Evolutionary conservation across 2,888 invertebrate genomes (phyloP).

Genomic region (Macrosiphum euphorbiae): DNA sequence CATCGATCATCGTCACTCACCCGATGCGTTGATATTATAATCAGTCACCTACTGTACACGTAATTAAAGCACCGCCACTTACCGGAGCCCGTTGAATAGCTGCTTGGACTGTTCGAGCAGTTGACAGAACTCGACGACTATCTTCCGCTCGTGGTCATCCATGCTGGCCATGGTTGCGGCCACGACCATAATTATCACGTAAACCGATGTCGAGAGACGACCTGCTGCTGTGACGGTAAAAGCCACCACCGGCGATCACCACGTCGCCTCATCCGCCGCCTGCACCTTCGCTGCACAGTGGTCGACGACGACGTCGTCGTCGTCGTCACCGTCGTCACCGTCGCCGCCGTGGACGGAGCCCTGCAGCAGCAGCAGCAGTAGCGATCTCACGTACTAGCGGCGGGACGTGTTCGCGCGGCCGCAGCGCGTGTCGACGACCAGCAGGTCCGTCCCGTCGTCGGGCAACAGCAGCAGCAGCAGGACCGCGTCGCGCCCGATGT

Average conservation of each 20-base stretch:
- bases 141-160: slow-evolving; percentile 90
- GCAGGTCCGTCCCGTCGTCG: neutral
- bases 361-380: neutral
- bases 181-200: slow-evolving; percentile 68
- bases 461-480: neutral
- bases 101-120: slow-evolving; percentile 97
- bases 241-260: slow-evolving; percentile 25
- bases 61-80: slow-evolving; percentile 66
- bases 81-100: slow-evolving; percentile 95
- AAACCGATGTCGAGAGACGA: slow-evolving; percentile 33
- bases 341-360: neutral
- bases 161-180: slow-evolving; percentile 77
- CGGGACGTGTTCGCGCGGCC: slow-evolving; percentile 19
- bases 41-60: neutral
- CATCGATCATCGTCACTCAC: too few relatives aligned
- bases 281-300: neutral
- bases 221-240: slow-evolving; percentile 40
- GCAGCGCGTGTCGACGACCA: neutral
- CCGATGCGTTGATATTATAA: neutral
- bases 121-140: slow-evolving; percentile 96
- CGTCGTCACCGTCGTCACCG: neutral
- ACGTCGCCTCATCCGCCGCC: slow-evolving; percentile 37
- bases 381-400: slow-evolving; percentile 35
- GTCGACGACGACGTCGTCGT: neutral
- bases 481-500: slow-evolving; percentile 21